These are phyloP conservation scores for Chromis chromis DNA, from an alignment of 2,797 vertebrate species.

Conservation along the genomic window DNA sequence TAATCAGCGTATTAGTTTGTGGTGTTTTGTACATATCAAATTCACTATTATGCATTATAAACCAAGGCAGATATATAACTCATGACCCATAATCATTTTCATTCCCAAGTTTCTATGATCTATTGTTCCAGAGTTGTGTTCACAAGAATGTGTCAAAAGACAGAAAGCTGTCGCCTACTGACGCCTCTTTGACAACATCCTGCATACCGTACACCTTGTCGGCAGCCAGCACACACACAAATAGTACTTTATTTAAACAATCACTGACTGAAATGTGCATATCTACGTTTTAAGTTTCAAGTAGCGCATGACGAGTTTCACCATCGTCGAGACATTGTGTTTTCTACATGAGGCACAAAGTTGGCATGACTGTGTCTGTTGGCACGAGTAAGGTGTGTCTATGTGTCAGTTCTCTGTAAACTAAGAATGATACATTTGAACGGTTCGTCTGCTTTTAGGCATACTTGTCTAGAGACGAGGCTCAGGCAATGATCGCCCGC, in stretches of 20 bases:
- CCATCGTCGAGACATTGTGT: neutral
- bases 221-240: neutral
- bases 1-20: neutral
- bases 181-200: neutral
- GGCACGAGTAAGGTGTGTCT: neutral
- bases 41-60: neutral
- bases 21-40: no score
- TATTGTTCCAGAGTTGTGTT: slow-evolving; percentile 14
- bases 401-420: neutral
- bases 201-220: slow-evolving; percentile 2
- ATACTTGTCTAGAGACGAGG: slow-evolving; percentile 86
- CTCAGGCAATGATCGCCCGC: slow-evolving; percentile 86
- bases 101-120: slow-evolving; percentile 1
- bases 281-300: neutral
- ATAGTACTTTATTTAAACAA: neutral
- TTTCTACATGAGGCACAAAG: slow-evolving; percentile 6
- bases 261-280: neutral
- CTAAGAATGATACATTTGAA: neutral
- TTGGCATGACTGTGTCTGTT: neutral
- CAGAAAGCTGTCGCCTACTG: neutral
- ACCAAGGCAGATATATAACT: neutral
- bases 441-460: slow-evolving; percentile 76
- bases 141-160: slow-evolving; percentile 6
- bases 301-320: fast-evolving
- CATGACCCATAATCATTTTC: neutral